These are phyloP conservation scores for Sandelia bainsii DNA, from an alignment of 2,797 vertebrate genomes.

Conservation along the genomic window DNA sequence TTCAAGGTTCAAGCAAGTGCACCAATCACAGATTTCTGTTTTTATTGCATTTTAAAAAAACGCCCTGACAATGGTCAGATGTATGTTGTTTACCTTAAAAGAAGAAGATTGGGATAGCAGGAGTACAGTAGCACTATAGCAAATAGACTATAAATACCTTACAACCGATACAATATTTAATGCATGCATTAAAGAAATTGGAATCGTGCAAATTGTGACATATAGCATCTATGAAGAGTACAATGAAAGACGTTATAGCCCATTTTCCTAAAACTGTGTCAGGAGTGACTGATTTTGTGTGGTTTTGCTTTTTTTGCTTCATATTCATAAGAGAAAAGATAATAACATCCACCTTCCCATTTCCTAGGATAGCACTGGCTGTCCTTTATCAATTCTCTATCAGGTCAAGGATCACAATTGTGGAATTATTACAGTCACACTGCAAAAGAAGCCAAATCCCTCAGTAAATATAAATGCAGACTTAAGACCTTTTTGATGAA, in stretches of 20 bases:
- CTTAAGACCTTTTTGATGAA: slow-evolving; percentile 35
- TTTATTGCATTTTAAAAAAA: no score
- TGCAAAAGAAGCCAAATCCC: slow-evolving; percentile 50
- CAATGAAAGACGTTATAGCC: neutral
- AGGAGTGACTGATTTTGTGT: neutral
- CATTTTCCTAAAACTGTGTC: slow-evolving; percentile 1
- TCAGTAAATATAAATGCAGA: slow-evolving; percentile 57
- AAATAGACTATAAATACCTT: slow-evolving; percentile 1
- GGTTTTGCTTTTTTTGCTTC: slow-evolving; percentile 1
- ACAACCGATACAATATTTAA: slow-evolving; percentile 12
- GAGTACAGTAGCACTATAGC: slow-evolving; percentile 2
- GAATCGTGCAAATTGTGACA: neutral
- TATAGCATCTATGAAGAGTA: neutral
- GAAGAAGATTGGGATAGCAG: neutral
- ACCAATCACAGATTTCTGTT: no score
- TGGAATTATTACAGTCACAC: slow-evolving; percentile 48
- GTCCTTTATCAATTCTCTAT: slow-evolving; percentile 51
- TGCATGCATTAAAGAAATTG: neutral
- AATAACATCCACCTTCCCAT: slow-evolving; percentile 17
- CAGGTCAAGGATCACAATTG: slow-evolving; percentile 31
- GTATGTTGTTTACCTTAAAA: neutral
- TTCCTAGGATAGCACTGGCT: slow-evolving; percentile 3
- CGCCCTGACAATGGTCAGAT: no score
- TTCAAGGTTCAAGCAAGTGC: no score
- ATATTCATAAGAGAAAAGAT: slow-evolving; percentile 16